Conservation (phyloP, 2,797 vertebrate genomes). For the Sebastes wilsoni region DNA sequence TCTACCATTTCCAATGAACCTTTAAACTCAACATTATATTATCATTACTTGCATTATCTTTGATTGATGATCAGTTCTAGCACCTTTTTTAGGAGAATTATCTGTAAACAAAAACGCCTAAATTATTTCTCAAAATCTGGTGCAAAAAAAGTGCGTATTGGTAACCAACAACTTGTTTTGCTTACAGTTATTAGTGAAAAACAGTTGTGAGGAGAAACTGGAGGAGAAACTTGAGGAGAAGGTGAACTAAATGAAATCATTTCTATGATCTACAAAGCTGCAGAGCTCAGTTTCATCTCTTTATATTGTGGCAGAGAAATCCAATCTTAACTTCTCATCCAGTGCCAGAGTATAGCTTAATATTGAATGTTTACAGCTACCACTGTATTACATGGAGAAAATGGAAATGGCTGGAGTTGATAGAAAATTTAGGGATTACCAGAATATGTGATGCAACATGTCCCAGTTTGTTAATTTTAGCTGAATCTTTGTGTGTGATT, state of each 20-base stretch:
- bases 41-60: not conserved
- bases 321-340: conserved; percentile 15
- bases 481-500: not conserved
- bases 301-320: conserved; percentile 6
- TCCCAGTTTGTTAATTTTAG: conserved; percentile 19
- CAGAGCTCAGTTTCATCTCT: conserved; percentile 14
- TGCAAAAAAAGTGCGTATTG: not conserved
- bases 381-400: conserved; percentile 3
- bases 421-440: conserved; percentile 33
- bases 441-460: conserved; percentile 42
- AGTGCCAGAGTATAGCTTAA: conserved; percentile 24
- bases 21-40: not conserved
- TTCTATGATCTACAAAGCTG: conserved; percentile 28
- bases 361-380: conserved; percentile 21
- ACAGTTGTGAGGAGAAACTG: not conserved
- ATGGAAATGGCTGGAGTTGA: conserved; percentile 25
- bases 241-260: conserved; percentile 9
- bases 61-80: not conserved
- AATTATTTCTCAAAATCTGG: not conserved
- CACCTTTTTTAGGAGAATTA: not conserved
- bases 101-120: not conserved
- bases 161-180: not conserved
- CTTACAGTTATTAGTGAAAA: not conserved
- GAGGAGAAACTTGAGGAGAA: not conserved
- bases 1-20: too few species aligned